Percentiles rank a stretch among this genome's conserved stretches.
Conservation (phyloP, 2,113 vertebrate genomes). For the Ageneiosus marmoratus region DNA sequence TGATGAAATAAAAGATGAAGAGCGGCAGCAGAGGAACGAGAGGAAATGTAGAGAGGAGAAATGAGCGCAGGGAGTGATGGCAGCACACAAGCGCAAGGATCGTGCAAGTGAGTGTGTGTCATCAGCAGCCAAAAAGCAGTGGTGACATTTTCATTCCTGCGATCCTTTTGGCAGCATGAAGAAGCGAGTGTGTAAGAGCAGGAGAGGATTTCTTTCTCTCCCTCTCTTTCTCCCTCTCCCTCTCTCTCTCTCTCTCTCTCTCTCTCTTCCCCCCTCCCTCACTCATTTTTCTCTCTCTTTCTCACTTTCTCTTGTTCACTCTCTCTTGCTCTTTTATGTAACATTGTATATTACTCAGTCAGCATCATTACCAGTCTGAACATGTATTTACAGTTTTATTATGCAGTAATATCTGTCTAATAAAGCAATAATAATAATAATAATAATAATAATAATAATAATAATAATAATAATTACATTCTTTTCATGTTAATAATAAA, state of each 20-base stretch:
- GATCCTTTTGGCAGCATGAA: slow-evolving; percentile 31
- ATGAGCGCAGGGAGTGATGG: neutral
- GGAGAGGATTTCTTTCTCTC: slow-evolving; percentile 2
- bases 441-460: neutral
- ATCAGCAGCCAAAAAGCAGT: slow-evolving; percentile 34
- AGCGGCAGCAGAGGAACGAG: slow-evolving; percentile 25
- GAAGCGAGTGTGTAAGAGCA: slow-evolving; percentile 27
- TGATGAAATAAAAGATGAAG: slow-evolving; percentile 53
- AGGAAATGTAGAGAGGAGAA: slow-evolving; percentile 19
- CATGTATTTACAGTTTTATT: neutral
- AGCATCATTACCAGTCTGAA: slow-evolving; percentile 5
- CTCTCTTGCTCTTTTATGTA: slow-evolving; percentile 20
- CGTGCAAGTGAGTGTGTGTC: slow-evolving; percentile 22
- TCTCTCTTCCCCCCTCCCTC: neutral
- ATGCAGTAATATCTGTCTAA: neutral
- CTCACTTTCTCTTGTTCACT: neutral
- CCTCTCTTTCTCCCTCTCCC: neutral
- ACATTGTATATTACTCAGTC: slow-evolving; percentile 10
- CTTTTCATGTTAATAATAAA: neutral
- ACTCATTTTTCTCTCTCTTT: neutral
- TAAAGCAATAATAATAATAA: neutral
- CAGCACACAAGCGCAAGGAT: slow-evolving; percentile 24
- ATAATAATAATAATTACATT: neutral
- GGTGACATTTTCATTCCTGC: slow-evolving; percentile 36
- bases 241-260: neutral